Conservation (phyloP, 2,113 vertebrate species). For the Hippocampus zosterae region DNA sequence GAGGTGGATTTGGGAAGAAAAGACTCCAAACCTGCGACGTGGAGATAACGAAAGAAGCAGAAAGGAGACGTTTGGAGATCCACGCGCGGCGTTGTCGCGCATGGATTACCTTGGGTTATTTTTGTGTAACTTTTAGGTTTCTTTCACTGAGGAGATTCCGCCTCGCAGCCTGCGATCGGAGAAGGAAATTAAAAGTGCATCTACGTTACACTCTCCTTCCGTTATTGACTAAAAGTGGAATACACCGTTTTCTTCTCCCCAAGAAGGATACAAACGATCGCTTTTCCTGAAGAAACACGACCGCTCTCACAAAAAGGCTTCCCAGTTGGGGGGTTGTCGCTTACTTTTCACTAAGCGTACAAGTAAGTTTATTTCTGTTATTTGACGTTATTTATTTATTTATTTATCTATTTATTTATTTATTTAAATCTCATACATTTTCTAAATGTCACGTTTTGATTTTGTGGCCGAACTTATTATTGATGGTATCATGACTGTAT, state of each 20-base stretch:
- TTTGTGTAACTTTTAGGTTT: conserved; percentile 26
- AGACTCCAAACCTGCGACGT: conserved; percentile 54
- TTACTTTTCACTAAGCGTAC: conserved; percentile 14
- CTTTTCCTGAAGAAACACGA: conserved; percentile 29
- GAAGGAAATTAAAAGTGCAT: conserved; percentile 42
- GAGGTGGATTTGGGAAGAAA: conserved; percentile 64
- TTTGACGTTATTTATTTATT: no score
- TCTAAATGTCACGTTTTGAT: neutral
- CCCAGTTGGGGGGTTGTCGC: conserved; percentile 32
- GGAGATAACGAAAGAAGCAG: conserved; percentile 56
- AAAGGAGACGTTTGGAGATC: conserved; percentile 37
- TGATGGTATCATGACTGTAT: neutral
- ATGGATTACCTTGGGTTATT: conserved; percentile 49
- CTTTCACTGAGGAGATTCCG: conserved; percentile 29
- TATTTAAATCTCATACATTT: neutral
- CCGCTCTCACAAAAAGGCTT: conserved; percentile 18
- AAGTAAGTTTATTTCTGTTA: conserved; percentile 54
- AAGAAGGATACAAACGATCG: conserved; percentile 41
- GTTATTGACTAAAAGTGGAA: conserved; percentile 19
- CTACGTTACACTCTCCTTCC: conserved; percentile 12
- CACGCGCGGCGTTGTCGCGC: conserved; percentile 45
- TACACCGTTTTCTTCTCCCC: neutral
- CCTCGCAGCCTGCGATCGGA: conserved; percentile 20
- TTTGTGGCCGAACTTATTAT: neutral
- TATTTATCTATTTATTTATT: no score